Conservation (phyloP, 2,797 vertebrate genomes). For the Channallabes apus region DNA sequence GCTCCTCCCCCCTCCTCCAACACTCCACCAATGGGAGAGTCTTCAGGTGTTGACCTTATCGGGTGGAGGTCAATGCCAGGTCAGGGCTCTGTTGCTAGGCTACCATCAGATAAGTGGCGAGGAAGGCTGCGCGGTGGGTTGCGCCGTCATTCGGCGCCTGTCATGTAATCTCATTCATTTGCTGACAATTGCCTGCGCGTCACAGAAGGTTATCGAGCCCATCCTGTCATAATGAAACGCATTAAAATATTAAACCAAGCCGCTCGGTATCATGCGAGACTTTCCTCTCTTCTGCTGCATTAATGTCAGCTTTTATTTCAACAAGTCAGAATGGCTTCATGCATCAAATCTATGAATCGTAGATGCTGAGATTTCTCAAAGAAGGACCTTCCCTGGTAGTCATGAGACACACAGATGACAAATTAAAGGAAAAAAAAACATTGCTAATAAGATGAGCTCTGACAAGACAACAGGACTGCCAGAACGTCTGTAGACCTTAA, state of each 20-base stretch:
- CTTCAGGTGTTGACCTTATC: conserved; percentile 87
- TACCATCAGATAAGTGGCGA: conserved; percentile 81
- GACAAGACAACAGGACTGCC: not conserved
- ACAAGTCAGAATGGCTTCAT: not conserved
- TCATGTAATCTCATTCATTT: conserved; percentile 85
- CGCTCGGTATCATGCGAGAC: conserved; percentile 59
- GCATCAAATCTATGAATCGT: not conserved
- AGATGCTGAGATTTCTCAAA: not conserved
- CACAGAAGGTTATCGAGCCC: conserved; percentile 79
- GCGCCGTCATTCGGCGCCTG: conserved; percentile 77
- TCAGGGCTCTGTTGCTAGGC: conserved; percentile 83
- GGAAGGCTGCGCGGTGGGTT: conserved; percentile 70
- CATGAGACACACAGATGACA: not conserved
- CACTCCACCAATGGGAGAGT: conserved; percentile 77
- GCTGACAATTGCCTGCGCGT: conserved; percentile 79
- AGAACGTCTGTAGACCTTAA: not conserved
- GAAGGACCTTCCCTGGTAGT: not conserved
- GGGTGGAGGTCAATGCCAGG: conserved; percentile 82
- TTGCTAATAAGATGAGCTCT: not conserved
- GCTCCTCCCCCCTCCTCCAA: conserved; percentile 70
- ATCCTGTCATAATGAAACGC: conserved; percentile 81
- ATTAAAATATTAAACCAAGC: conserved; percentile 82
- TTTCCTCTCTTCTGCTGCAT: conserved; percentile 53
- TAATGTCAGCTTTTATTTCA: conserved; percentile 4
- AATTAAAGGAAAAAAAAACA: not conserved